Conservation (phyloP, 2,888 invertebrate genomes). For the Xanthorhoe designata region DNA sequence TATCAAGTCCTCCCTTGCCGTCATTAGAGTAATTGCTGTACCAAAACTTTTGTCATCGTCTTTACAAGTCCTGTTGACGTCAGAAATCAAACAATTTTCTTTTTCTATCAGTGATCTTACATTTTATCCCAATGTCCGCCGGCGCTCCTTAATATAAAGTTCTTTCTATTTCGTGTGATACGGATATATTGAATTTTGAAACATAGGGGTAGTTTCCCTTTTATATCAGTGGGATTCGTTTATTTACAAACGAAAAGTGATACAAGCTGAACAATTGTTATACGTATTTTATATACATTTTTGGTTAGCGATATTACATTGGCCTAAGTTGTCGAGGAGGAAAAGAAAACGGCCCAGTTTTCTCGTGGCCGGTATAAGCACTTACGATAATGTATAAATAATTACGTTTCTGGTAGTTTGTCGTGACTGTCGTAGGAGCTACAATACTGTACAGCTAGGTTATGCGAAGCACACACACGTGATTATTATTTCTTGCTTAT, state of each 20-base stretch:
- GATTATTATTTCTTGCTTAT: constrained; percentile 36
- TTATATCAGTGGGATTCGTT: constrained; percentile 54
- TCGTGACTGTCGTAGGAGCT: constrained; percentile 59
- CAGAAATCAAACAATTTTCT: constrained; percentile 73
- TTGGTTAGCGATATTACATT: constrained; percentile 34
- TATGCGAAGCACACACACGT: constrained; percentile 35
- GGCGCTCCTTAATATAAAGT: constrained; percentile 60
- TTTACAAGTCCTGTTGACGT: constrained; percentile 40
- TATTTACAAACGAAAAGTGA: constrained; percentile 44
- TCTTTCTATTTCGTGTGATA: constrained; percentile 65
- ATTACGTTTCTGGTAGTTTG: constrained; percentile 73
- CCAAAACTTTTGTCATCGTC: constrained; percentile 47
- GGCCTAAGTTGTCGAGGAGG: constrained; percentile 32
- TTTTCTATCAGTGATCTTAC: constrained; percentile 72
- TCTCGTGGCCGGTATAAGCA: constrained; percentile 64
- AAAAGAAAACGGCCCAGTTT: constrained; percentile 55
- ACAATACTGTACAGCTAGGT: constrained; percentile 45
- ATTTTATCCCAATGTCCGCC: constrained; percentile 71
- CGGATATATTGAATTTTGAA: constrained; percentile 79
- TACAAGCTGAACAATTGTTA: constrained; percentile 34
- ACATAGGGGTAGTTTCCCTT: constrained; percentile 73
- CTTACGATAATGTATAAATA: constrained; percentile 81
- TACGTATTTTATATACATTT: constrained; percentile 38
- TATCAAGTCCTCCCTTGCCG: constrained; percentile 57
- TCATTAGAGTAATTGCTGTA: constrained; percentile 70